Evolutionary conservation across 53 echinoderm and acorn worm genomes (phyloP), one percentile per base, ranked within the genome.

Genomic region (Arbacia lixula): DNA sequence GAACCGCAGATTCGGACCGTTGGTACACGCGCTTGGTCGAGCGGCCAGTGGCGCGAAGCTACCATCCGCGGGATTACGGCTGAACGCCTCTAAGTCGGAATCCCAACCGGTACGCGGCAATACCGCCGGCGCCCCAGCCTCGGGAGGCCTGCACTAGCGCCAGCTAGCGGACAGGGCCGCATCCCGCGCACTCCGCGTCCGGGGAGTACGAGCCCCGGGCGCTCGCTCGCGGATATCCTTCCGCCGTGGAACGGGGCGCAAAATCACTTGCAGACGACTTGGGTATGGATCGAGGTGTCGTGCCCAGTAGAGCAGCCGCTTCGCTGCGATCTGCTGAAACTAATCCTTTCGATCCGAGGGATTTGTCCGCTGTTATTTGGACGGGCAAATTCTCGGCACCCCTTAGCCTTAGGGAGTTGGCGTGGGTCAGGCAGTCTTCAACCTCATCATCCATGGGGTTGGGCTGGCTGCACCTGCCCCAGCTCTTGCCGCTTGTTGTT

Each of bases 321-420:
- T 92, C 86, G 92, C 92, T 92, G 92, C 92, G 92, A 92, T 92
- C 92, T 91, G 84, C 87, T 92, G 92, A 92, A 88, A 92, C 76
- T 88, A 76, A 92, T 68, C 91, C 75, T 84, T 87, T 66, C 66
- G 84, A 86, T 86, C 91, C 84, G 89, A 74, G 83, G 73, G 81
- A 79, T 88, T 85, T 81, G 85, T 81, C 88, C 79, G 87, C 80
- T 77, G n/a, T 71, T 3, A 21, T n/a, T n/a, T 36, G 53, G 88
- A 85, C 88, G 85, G 81, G 72, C 86, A 78, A 88, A 53, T 76
- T 89, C 46, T 72, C 49, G 76, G 61, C 66, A 72, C 72, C 26
- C 41, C 33, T n/a, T n/a, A n/a, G n/a, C n/a, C n/a, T n/a, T n/a
- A n/a, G n/a, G n/a, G n/a, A n/a, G n/a, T n/a, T n/a, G n/a, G n/a